Conservation (phyloP, 1,140 invertebrate species). For the Homalodisca vitripennis region DNA sequence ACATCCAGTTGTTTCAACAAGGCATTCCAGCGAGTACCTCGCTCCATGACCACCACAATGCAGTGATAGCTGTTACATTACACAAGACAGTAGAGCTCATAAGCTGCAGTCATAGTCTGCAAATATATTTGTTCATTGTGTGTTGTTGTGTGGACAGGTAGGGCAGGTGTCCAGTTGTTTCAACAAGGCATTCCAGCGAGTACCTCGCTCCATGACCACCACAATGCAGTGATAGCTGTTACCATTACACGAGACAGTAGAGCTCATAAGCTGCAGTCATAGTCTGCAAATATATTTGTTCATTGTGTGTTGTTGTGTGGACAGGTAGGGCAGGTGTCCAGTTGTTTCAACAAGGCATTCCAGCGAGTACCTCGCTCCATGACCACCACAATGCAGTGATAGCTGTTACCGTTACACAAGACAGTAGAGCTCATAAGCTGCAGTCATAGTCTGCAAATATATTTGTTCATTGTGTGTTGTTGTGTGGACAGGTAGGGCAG, state of each 20-base stretch:
- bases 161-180: conserved; percentile 78
- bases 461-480: no score
- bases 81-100: conserved; percentile 30
- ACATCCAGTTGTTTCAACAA: conserved; percentile 89
- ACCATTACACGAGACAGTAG: conserved; percentile 28
- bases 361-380: conserved; percentile 74
- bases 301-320: no score
- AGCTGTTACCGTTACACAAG: conserved; percentile 44
- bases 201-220: conserved; percentile 71
- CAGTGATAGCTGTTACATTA: conserved; percentile 44
- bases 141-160: no score
- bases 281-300: conserved; percentile 64
- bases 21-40: conserved; percentile 80
- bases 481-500: no score
- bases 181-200: conserved; percentile 85
- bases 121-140: conserved; percentile 73
- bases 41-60: conserved; percentile 67
- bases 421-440: no score
- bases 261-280: conserved; percentile 46
- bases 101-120: conserved; percentile 46
- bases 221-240: conserved; percentile 51
- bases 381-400: conserved; percentile 55
- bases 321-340: conserved; percentile 68
- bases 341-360: conserved; percentile 93
- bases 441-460: no score